A percentile compares a stretch with the other conserved stretches of the same genome.
Evolutionary conservation across 2,888 invertebrate genomes (phyloP).

Genomic region (Adela reaumurella): DNA sequence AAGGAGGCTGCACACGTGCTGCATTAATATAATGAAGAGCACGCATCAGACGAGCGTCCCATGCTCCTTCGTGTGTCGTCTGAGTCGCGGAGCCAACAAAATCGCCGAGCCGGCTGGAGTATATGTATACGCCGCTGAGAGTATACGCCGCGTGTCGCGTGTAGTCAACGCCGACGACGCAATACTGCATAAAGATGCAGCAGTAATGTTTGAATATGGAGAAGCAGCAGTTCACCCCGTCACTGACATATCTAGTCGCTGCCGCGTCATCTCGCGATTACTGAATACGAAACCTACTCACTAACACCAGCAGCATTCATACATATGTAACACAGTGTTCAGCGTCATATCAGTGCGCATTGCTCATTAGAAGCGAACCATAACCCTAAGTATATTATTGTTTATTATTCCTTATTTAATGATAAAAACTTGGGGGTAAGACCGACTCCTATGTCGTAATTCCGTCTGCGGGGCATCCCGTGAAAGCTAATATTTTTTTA

Average conservation of each 20-base stretch:
- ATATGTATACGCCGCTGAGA: background rate
- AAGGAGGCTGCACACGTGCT: background rate
- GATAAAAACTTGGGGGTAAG: too few species aligned
- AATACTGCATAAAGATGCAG: background rate
- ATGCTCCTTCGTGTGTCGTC: background rate
- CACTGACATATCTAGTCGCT: too few species aligned
- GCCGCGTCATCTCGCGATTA: too few species aligned
- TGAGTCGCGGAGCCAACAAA: background rate
- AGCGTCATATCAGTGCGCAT: too few species aligned
- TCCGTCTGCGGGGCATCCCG: too few species aligned
- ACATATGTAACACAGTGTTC: too few species aligned
- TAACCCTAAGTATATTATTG: too few species aligned
- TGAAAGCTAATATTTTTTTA: too few species aligned
- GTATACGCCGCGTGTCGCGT: background rate
- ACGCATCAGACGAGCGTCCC: background rate
- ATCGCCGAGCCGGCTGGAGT: background rate
- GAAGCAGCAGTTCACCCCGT: background rate
- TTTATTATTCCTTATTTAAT: too few species aligned
- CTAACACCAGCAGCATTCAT: background rate
- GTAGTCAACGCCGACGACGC: too few species aligned
- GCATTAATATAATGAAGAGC: background rate
- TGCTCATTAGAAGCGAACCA: too few species aligned
- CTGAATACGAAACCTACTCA: background rate
- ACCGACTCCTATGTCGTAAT: too few species aligned
- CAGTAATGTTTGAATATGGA: background rate